Evolutionary conservation across 2,888 invertebrate species (phyloP), one percentile per base, ranked within the genome.

Genomic region (Troglohyphantes excavatus): DNA sequence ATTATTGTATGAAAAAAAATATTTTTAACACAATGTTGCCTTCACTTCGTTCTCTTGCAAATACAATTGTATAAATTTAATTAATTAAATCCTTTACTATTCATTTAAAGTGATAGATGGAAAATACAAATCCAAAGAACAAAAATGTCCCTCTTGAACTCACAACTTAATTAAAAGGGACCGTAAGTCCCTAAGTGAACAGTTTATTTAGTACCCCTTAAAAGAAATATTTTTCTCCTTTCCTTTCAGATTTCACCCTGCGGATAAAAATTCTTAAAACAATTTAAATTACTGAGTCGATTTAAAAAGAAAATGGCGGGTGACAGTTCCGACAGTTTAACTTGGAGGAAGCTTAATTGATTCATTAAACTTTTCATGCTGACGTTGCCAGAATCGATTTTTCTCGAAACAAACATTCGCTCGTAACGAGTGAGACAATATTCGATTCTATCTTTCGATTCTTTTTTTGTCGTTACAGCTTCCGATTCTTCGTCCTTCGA

Each of bases 341-440:
- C 78, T 43, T 29, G 26, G 21, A 53, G 53, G 46, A 27, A 67
- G 53, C 53, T 68, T 81, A 81, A 81, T 81, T 81, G 68, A 53
- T 81, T 81, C 81, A 81, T 81, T 81, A 81, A 81, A 73, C 53
- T 81, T 67, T 81, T 81, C 68, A 29, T 68, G 81, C 81, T 78
- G 78, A 78, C 78, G 78, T 63, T 65, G 43, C 23, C n/a, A 9
- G 23, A 26, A 65, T 78, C 78, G 78, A 78, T 76, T 76, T 39
- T 70, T 23, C 23, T 39, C 21, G 70, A 19, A 70, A 53, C 53
- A 53, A 53, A 53, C 53, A 53, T 53, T 53, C n/a, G 53, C 0
- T 39, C 39, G 39, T 39, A 39, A 39, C 39, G 39, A 39, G 13
- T 39, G 39, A 39, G 53, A 53, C 17, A 53, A 17, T 53, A 53